phyloP scores from a whole-genome alignment of 2,113 vertebrate species.

The Tricholaema leucomelas region DNA sequence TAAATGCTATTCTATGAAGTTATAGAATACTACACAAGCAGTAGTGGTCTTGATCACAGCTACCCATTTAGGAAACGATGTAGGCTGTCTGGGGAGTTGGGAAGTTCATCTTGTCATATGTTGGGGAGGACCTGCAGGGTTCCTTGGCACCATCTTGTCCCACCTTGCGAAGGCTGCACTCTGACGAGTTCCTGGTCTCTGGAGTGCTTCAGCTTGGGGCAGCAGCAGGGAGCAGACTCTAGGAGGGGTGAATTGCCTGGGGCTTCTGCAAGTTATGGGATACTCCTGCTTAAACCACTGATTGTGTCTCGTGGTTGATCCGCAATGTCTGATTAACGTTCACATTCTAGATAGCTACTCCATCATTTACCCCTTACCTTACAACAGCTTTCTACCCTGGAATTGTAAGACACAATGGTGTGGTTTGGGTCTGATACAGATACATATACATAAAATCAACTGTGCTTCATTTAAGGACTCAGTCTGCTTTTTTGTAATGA shows the following conservation, averaged over 20 bases:
- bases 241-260: not conserved
- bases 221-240: not conserved
- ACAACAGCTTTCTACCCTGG: not conserved
- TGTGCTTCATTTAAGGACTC: not conserved
- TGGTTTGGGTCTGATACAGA: not conserved
- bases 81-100: not conserved
- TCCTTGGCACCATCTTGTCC: not conserved
- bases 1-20: not conserved
- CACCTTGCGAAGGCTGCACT: accelerated
- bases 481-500: not conserved
- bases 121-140: not conserved
- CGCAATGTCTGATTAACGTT: not conserved
- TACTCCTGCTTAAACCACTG: not conserved
- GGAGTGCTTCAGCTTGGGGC: accelerated
- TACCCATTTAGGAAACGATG: accelerated
- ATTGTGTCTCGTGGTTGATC: not conserved
- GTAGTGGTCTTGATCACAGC: not conserved
- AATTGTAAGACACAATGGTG: not conserved
- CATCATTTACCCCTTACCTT: not conserved
- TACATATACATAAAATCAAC: not conserved
- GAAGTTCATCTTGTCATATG: accelerated
- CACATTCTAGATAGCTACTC: not conserved
- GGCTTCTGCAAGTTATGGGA: not conserved
- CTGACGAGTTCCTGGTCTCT: not conserved
- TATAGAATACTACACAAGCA: not conserved